Base-by-base conservation (phyloP, 2,797 vertebrate species). In the Myotis planiceps region DNA sequence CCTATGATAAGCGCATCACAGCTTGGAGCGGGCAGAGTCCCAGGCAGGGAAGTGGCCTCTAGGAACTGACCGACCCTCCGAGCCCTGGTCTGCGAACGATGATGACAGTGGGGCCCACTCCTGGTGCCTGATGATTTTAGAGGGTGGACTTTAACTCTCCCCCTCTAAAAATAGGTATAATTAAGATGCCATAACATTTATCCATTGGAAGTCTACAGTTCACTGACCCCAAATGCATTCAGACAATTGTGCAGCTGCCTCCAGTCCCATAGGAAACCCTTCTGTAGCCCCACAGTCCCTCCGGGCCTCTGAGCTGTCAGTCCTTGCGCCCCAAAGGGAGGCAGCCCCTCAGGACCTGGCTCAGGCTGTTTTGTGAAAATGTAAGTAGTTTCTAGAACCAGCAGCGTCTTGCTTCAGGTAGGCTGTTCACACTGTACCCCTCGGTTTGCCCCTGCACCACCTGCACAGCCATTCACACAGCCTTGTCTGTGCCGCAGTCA, bases 61-160 rank as follows among this genome's bases (percentile, higher is more conserved):
- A 34, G 51, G 60, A 34, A 21, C 32, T 0, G 0, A 37, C 0
- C 0, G 23, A 3, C n/a, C 32, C n/a, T n/a, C 42, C 0, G 4
- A 42, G 58, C 16, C 68, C 68, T 16, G 21, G 34, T 12, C 18
- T 16, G 27, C 0, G 2, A 39, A 29, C 0, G 14, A 9, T 1
- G 5, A 0, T 0, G 18, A 12, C 2, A 3, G 6, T 0, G 0
- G n/a, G 9, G 5, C 23, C 32, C 9, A 3, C 25, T n/a, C 16
- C 63, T 29, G 21, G 6, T 9, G 3, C 9, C 21, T 10, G 32
- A 25, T 42, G 12, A 25, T 5, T 42, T 8, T 7, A 9, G 16
- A 14, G 21, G 10, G 3, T 9, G 16, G 37, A 25, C 49, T 66
- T 42, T 23, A 27, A 23, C 25, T 42, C n/a, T 1, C 5, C 42